phyloP scores from a whole-genome alignment of 2,888 invertebrate species.

The Pollenia amentaria region DNA sequence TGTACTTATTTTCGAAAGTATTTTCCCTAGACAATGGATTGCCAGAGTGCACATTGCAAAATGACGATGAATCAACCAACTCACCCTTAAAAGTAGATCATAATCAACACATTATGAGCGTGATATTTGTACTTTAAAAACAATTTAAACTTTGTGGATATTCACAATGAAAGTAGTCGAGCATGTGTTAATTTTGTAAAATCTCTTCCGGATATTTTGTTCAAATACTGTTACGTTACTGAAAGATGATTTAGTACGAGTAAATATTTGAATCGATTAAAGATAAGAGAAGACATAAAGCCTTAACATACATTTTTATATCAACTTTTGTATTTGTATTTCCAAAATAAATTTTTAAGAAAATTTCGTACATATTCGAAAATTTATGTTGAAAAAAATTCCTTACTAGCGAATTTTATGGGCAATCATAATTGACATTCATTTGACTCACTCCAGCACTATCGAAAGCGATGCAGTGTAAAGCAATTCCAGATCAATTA shows the following conservation, averaged over 20 bases:
- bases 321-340: background rate
- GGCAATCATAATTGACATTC: too few species aligned
- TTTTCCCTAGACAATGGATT: slow-evolving; percentile 39
- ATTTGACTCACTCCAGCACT: too few species aligned
- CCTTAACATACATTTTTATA: background rate
- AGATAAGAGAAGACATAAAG: background rate
- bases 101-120: slow-evolving; percentile 60
- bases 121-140: slow-evolving; percentile 40
- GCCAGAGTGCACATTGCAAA: slow-evolving; percentile 10
- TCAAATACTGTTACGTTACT: slow-evolving; percentile 27
- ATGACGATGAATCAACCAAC: slow-evolving; percentile 48
- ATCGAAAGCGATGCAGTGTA: too few species aligned
- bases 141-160: slow-evolving; percentile 39
- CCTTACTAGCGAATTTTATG: too few species aligned
- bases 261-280: slow-evolving; percentile 24
- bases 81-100: slow-evolving; percentile 71
- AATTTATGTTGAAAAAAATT: too few species aligned
- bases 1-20: slow-evolving; percentile 1
- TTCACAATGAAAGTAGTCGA: slow-evolving; percentile 43
- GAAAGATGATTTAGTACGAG: slow-evolving; percentile 25
- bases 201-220: slow-evolving; percentile 75
- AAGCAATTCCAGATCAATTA: too few species aligned
- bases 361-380: too few species aligned
- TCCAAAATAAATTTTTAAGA: too few species aligned
- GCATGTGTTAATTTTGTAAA: slow-evolving; percentile 65